Conservation (phyloP, 2,888 invertebrate species). For the Helleia helle region DNA sequence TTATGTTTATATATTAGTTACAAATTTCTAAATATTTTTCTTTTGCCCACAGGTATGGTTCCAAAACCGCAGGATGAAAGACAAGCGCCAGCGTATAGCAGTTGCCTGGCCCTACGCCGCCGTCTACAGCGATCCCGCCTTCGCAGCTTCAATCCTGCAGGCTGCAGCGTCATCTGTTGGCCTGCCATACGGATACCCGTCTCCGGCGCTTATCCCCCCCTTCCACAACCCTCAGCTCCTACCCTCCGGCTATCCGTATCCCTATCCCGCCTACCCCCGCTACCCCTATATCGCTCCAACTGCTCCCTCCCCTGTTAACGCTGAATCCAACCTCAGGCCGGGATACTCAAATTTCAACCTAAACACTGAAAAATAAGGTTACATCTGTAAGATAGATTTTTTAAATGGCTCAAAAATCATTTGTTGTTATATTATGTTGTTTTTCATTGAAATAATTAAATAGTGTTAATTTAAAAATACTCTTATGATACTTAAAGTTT, state of each 20-base stretch:
- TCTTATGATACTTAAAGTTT: neutral
- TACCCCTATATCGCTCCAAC: constrained; percentile 73
- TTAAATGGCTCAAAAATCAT: constrained; percentile 26
- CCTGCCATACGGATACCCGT: constrained; percentile 75
- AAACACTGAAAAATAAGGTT: constrained; percentile 56
- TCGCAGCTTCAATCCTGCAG: constrained; percentile 93
- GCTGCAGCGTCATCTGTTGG: constrained; percentile 86
- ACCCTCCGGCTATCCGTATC: constrained; percentile 73
- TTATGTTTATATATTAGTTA: no score
- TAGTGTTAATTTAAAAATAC: constrained; percentile 1
- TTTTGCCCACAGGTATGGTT: constrained; percentile 90
- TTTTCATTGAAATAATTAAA: neutral
- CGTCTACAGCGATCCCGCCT: constrained; percentile 93
- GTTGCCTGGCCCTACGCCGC: constrained; percentile 97
- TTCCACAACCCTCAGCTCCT: constrained; percentile 73
- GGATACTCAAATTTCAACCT: constrained; percentile 63
- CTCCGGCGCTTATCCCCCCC: constrained; percentile 73
- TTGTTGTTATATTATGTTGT: constrained; percentile 1
- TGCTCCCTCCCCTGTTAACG: constrained; percentile 57
- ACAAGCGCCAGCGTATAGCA: constrained; percentile 95
- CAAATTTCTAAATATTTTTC: constrained; percentile 13
- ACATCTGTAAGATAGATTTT: constrained; percentile 23
- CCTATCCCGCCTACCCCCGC: constrained; percentile 67
- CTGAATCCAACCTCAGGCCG: constrained; percentile 59
- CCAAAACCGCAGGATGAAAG: constrained; percentile 97